Evolutionary conservation across 2,797 vertebrate genomes (phyloP).

Genomic region (Eremophila alpestris): DNA sequence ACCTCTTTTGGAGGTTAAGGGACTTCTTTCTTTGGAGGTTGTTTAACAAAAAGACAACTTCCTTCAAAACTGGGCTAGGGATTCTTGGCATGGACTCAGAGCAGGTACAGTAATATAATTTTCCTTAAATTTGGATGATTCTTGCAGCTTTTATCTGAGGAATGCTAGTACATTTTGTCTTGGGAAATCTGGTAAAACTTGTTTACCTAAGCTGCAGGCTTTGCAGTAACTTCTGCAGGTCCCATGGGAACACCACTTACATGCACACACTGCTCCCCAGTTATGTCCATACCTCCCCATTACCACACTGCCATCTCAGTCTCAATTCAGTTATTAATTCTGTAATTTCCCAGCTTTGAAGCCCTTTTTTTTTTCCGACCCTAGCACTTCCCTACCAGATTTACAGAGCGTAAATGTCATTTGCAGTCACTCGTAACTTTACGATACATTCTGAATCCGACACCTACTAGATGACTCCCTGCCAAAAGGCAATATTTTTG

Average conservation of each 20-base stretch:
- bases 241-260: background rate
- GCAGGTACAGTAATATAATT: background rate
- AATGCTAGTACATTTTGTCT: background rate
- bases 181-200: background rate
- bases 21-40: background rate
- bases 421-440: conserved; percentile 52
- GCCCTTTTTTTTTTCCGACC: background rate
- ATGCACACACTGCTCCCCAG: background rate
- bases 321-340: conserved; percentile 22
- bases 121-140: background rate
- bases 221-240: background rate
- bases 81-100: background rate
- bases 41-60: background rate
- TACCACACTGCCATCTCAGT: background rate
- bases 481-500: conserved; percentile 64
- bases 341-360: background rate
- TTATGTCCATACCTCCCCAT: background rate
- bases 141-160: background rate
- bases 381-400: conserved; percentile 28
- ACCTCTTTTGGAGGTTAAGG: background rate
- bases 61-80: background rate
- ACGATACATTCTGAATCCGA: conserved; percentile 26
- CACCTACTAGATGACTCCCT: conserved; percentile 55
- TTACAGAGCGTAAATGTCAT: conserved; percentile 40
- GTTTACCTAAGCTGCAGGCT: background rate